A percentile compares a stretch with the other conserved stretches of the same genome.
These are phyloP conservation scores for Ophthalmolycus amberensis DNA, from an alignment of 2,113 vertebrate genomes.

Conservation along the genomic window DNA sequence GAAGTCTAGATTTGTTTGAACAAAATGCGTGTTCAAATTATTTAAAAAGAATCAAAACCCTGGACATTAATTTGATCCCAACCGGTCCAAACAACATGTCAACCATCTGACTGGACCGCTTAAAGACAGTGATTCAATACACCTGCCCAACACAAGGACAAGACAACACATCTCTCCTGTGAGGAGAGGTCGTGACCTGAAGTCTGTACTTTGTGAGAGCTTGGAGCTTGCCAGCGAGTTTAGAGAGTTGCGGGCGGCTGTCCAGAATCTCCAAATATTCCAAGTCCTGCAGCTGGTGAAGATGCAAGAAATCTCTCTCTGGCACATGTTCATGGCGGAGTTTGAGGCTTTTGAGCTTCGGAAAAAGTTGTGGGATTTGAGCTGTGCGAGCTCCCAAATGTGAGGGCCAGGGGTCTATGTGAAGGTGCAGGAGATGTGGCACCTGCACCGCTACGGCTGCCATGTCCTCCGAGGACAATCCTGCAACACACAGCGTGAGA, in stretches of 20 bases:
- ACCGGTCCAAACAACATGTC: not conserved
- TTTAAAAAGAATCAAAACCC: not conserved
- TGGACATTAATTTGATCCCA: not conserved
- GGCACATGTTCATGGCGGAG: slow-evolving; percentile 44
- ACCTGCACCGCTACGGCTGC: slow-evolving; percentile 20
- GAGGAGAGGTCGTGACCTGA: slow-evolving; percentile 9
- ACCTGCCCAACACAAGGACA: slow-evolving; percentile 54
- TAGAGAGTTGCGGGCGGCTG: not conserved
- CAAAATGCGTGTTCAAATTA: not conserved
- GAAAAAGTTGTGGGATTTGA: slow-evolving; percentile 67
- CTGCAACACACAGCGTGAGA: slow-evolving; percentile 53
- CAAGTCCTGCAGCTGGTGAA: slow-evolving; percentile 60
- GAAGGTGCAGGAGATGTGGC: slow-evolving; percentile 69
- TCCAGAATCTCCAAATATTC: slow-evolving; percentile 64
- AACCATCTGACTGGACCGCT: not conserved
- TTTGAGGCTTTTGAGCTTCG: slow-evolving; percentile 63
- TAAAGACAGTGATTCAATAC: not conserved
- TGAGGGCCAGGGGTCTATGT: slow-evolving; percentile 65
- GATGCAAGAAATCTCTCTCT: slow-evolving; percentile 47
- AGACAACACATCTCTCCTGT: slow-evolving; percentile 23
- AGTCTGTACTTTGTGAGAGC: slow-evolving; percentile 47
- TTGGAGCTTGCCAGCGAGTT: slow-evolving; percentile 32
- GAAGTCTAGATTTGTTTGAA: not conserved
- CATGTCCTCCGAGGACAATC: slow-evolving; percentile 43
- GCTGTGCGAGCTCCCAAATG: slow-evolving; percentile 21